phyloP scores from a whole-genome alignment of 2,888 invertebrate genomes.

The Noctua janthe region DNA sequence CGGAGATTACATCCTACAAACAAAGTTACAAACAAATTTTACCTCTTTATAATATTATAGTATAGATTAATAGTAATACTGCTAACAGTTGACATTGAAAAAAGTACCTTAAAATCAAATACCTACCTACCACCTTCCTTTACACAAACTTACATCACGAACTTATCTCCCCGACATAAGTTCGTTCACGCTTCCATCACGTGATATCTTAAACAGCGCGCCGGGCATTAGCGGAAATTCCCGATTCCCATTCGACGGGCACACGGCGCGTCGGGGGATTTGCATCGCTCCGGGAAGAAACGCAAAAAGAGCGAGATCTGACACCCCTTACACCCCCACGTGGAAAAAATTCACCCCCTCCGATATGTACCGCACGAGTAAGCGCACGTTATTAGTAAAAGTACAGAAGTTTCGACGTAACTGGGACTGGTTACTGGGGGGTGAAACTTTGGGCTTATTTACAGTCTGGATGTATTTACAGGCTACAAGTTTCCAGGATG shows the following conservation, averaged over 20 bases:
- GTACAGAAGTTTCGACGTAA: slow-evolving; percentile 53
- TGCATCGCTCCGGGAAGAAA: slow-evolving; percentile 87
- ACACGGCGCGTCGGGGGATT: slow-evolving; percentile 78
- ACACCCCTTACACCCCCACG: slow-evolving; percentile 51
- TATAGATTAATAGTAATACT: background rate
- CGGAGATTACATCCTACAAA: no score
- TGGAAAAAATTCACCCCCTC: slow-evolving; percentile 61
- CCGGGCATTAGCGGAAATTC: slow-evolving; percentile 81
- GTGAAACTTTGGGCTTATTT: slow-evolving; percentile 29
- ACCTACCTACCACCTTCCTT: background rate
- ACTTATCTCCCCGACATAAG: slow-evolving; percentile 44
- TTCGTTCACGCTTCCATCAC: slow-evolving; percentile 49
- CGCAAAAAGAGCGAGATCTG: slow-evolving; percentile 82
- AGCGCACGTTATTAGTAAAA: slow-evolving; percentile 60
- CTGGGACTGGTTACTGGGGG: slow-evolving; percentile 29
- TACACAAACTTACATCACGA: background rate
- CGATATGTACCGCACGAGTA: slow-evolving; percentile 66
- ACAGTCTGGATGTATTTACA: background rate
- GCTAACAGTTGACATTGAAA: background rate
- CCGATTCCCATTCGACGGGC: slow-evolving; percentile 79
- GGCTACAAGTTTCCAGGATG: background rate
- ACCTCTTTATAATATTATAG: no score
- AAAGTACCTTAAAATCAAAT: background rate
- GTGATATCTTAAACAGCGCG: slow-evolving; percentile 58
- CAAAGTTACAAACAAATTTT: background rate